phyloP scores from a whole-genome alignment of 2,888 invertebrate species.

The Amiota mariae region DNA sequence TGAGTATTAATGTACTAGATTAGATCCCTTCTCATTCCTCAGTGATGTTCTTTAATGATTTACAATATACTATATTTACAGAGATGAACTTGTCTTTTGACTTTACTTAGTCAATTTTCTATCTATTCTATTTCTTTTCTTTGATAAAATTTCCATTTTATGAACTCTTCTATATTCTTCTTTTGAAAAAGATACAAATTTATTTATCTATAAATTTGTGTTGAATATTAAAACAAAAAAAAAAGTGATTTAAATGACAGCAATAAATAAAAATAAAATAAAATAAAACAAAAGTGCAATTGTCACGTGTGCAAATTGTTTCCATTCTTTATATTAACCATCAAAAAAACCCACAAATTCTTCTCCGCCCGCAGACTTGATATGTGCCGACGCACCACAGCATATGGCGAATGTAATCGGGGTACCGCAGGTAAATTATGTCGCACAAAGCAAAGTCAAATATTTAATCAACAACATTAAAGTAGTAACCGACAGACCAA shows the following conservation, averaged over 20 bases:
- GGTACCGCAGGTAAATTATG: slow-evolving; percentile 93
- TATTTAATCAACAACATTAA: slow-evolving; percentile 23
- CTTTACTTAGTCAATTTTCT: no score
- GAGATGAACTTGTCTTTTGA: no score
- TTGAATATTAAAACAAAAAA: background rate
- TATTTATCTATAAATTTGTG: background rate
- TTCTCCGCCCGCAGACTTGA: slow-evolving; percentile 89
- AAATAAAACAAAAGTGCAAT: background rate
- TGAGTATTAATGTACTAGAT: no score
- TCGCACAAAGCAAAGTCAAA: slow-evolving; percentile 16
- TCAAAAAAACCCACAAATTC: slow-evolving; percentile 28
- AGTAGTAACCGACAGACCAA: slow-evolving; percentile 10
- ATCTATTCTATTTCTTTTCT: no score
- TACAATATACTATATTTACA: no score
- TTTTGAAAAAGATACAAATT: no score
- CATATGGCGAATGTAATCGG: slow-evolving; percentile 96
- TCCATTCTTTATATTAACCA: background rate
- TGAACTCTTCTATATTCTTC: no score
- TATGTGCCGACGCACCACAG: slow-evolving; percentile 97
- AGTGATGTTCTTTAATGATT: no score
- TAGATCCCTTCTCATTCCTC: no score
- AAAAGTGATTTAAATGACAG: slow-evolving; percentile 1
- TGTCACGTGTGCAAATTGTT: slow-evolving; percentile 12
- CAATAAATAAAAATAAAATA: slow-evolving; percentile 8
- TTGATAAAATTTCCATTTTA: no score